These are phyloP conservation scores for Morinoia aosen DNA, from an alignment of 2,888 invertebrate genomes.

Conservation along the genomic window DNA sequence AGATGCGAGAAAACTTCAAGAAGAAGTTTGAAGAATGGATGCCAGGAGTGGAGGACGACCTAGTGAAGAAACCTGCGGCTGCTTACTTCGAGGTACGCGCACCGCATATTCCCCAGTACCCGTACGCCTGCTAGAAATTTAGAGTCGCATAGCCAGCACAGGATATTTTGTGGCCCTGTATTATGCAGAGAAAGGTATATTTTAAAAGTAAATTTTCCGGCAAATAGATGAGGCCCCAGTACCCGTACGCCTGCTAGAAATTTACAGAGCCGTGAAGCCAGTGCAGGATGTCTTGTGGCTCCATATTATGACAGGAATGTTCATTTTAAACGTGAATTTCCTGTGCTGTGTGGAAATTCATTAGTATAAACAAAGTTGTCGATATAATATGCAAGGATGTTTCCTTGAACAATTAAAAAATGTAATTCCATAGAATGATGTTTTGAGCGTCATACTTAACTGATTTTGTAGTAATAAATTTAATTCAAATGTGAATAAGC, in stretches of 20 bases:
- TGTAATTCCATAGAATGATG: too few species aligned
- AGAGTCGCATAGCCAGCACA: background rate
- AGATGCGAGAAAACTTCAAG: slow-evolving; percentile 16
- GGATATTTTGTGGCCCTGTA: background rate
- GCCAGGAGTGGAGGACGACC: background rate
- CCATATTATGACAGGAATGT: background rate
- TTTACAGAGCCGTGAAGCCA: background rate
- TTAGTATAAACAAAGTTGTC: too few species aligned
- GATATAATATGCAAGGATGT: too few species aligned
- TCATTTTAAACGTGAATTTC: too few species aligned
- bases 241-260: background rate
- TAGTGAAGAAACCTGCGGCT: background rate
- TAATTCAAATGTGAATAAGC: too few species aligned
- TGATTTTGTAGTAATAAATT: too few species aligned
- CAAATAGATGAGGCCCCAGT: background rate
- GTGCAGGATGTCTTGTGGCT: background rate
- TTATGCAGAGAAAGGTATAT: background rate
- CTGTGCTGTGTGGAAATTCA: too few species aligned
- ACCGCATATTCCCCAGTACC: background rate
- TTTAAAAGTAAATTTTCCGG: too few species aligned
- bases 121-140: too few species aligned
- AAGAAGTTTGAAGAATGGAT: background rate
- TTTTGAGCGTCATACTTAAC: too few species aligned
- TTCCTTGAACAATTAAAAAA: too few species aligned
- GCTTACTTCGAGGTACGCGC: background rate